phyloP scores from a whole-genome alignment of 2,888 invertebrate species.

The Mythimna impura region DNA sequence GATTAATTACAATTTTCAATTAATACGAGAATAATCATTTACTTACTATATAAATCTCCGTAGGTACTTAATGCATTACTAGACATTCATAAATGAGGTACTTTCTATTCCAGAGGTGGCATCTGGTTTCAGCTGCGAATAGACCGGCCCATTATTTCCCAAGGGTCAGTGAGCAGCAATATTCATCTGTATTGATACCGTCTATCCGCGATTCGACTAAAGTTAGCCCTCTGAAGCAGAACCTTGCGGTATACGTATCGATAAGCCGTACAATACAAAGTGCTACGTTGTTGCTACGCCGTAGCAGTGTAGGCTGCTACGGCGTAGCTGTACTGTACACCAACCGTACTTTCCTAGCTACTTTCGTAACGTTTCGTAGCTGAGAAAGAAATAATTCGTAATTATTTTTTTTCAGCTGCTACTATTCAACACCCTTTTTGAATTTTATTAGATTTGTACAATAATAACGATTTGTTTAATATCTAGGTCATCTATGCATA shows the following conservation, averaged over 20 bases:
- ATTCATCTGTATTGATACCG: slow-evolving; percentile 61
- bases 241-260: slow-evolving; percentile 10
- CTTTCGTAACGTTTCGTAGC: no score
- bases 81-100: slow-evolving; percentile 45
- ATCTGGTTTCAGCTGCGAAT: slow-evolving; percentile 48
- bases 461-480: neutral
- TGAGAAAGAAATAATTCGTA: no score
- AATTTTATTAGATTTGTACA: neutral
- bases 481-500: neutral
- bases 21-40: slow-evolving; percentile 9
- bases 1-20: slow-evolving; percentile 17
- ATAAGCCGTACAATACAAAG: slow-evolving; percentile 2
- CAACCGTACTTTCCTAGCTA: slow-evolving; percentile 9
- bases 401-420: no score
- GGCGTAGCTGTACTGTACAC: neutral
- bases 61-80: slow-evolving; percentile 26
- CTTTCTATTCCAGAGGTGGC: slow-evolving; percentile 44
- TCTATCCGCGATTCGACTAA: slow-evolving; percentile 21
- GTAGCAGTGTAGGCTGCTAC: slow-evolving; percentile 36
- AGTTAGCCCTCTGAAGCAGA: slow-evolving; percentile 14
- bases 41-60: slow-evolving; percentile 2
- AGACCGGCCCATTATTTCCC: slow-evolving; percentile 54
- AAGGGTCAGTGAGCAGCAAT: slow-evolving; percentile 46
- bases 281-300: slow-evolving; percentile 42
- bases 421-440: neutral